Percentiles rank a stretch among this genome's conserved stretches.
Conservation (phyloP, 2,113 vertebrate genomes). For the Nothobranchius furzeri region DNA sequence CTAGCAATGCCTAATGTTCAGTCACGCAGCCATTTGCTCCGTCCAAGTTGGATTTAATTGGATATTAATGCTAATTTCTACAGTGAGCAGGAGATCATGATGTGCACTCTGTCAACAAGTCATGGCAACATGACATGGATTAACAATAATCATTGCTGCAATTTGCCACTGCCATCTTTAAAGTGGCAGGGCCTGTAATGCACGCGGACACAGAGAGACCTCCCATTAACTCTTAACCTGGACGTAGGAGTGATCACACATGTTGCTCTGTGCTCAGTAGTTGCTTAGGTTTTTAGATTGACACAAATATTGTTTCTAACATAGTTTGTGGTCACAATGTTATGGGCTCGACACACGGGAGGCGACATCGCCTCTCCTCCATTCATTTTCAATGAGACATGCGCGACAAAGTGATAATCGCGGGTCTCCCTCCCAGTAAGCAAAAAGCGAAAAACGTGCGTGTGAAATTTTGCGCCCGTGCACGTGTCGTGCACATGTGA, state of each 20-base stretch:
- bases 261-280: constrained; percentile 5
- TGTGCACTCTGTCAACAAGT: constrained; percentile 63
- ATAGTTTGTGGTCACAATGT: too few relatives aligned
- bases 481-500: too few relatives aligned
- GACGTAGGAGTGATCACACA: constrained; percentile 11
- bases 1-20: constrained; percentile 33
- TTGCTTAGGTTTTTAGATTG: too few relatives aligned
- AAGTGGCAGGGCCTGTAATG: constrained; percentile 46
- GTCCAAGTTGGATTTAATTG: constrained; percentile 64
- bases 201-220: constrained; percentile 27
- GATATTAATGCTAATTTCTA: constrained; percentile 66
- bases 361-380: too few relatives aligned
- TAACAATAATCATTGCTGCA: constrained; percentile 60
- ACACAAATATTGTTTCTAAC: too few relatives aligned
- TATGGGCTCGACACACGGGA: too few relatives aligned
- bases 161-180: constrained; percentile 60
- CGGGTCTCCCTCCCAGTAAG: too few relatives aligned
- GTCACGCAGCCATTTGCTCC: constrained; percentile 35
- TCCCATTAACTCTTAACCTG: constrained; percentile 48
- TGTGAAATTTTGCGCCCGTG: too few relatives aligned
- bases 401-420: too few relatives aligned
- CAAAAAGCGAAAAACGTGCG: too few relatives aligned
- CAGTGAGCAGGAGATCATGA: constrained; percentile 52
- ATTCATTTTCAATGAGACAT: too few relatives aligned
- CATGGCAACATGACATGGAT: constrained; percentile 66